These are phyloP conservation scores for Antechinus flavipes DNA, from an alignment of 2,113 vertebrate species.

Conservation along the genomic window DNA sequence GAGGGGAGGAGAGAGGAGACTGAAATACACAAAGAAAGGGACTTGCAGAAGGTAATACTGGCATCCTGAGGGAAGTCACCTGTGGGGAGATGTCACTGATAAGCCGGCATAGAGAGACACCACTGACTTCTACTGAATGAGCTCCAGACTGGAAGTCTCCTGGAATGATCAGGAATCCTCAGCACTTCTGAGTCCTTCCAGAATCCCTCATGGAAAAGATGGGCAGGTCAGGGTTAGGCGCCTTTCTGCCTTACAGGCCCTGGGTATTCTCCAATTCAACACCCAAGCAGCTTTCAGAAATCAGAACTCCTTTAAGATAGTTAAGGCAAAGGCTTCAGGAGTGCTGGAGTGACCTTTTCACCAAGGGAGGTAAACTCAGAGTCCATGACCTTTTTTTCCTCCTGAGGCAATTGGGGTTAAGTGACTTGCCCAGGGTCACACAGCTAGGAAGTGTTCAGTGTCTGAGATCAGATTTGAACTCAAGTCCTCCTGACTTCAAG, in stretches of 20 bases:
- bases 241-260: background rate
- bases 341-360: fast-evolving
- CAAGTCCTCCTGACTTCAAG: too few relatives aligned
- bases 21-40: background rate
- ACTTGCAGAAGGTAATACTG: background rate
- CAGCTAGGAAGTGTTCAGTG: too few relatives aligned
- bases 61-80: background rate
- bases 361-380: background rate
- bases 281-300: background rate
- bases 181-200: too few relatives aligned
- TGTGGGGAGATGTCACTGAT: background rate
- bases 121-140: background rate
- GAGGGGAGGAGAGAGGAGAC: background rate
- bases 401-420: too few relatives aligned
- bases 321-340: background rate
- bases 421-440: too few relatives aligned
- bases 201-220: background rate
- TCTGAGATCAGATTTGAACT: too few relatives aligned
- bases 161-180: background rate
- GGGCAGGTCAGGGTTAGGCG: background rate
- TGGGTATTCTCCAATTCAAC: background rate
- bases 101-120: background rate
- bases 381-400: background rate
- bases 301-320: background rate
- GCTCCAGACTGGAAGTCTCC: background rate